phyloP scores from a whole-genome alignment of 2,113 vertebrate genomes.

The Upupa epops region DNA sequence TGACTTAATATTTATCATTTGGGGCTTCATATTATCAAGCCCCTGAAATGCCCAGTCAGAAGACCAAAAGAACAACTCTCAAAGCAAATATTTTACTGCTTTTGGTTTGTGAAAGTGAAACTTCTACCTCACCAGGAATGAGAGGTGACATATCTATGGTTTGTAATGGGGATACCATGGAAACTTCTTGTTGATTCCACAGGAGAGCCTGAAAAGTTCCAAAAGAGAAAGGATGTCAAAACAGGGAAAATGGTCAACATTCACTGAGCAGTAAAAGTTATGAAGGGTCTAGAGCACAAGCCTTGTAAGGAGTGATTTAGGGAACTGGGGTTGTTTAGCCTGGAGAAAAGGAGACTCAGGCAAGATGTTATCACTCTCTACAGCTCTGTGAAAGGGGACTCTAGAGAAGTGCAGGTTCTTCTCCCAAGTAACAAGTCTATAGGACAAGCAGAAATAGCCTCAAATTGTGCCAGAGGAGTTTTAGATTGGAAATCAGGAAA shows the following conservation, averaged over 20 bases:
- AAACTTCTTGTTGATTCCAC: not conserved
- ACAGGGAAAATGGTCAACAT: not conserved
- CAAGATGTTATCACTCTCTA: fast-evolving
- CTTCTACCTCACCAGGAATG: not conserved
- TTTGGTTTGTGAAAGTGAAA: not conserved
- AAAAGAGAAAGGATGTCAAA: not conserved
- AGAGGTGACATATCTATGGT: not conserved
- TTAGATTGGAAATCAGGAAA: not conserved
- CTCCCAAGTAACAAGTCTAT: not conserved
- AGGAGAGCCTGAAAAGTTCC: not conserved
- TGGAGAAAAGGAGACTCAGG: not conserved
- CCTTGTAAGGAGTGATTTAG: not conserved
- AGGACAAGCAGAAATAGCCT: too few species aligned
- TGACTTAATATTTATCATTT: not conserved
- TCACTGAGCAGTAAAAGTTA: not conserved
- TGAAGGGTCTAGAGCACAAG: not conserved
- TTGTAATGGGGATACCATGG: fast-evolving
- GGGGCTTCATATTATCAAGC: not conserved
- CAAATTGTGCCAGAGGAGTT: too few species aligned
- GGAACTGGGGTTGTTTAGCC: not conserved
- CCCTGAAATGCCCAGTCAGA: not conserved
- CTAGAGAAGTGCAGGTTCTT: not conserved
- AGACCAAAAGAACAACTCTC: not conserved
- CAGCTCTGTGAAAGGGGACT: not conserved
- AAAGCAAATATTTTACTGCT: not conserved